Base-by-base conservation (phyloP, 2,888 invertebrate genomes). In the Drosophila setosimentum region DNA sequence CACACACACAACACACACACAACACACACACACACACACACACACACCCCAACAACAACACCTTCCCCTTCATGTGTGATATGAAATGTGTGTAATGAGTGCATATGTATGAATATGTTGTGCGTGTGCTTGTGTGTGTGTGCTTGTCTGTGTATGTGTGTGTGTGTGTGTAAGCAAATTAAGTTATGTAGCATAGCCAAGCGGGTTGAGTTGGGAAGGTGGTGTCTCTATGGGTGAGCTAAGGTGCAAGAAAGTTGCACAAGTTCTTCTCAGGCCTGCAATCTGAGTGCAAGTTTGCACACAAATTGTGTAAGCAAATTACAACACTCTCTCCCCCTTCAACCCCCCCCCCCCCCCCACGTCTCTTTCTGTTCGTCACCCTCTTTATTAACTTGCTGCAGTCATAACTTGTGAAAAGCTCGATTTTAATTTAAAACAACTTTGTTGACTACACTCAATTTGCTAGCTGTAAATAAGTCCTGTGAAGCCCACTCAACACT, bases 91-190 rank as follows among this genome's bases (percentile, higher is more conserved):
- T 35, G 49, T 70, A 58, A 53, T 54, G 42, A 30, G 57, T 64
- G 69, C 62, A 64, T 65, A 35, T 45, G 30, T 33, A 40, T 53
- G 29, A 53, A 45, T n/a, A 48, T 54, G 21, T 45, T 16, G 45
- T 45, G 45, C 16, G 59, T 66, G 24, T 42, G 32, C 55, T 8
- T 64, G 57, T 50, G 3, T n/a, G 32, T 16, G 30, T 6, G 35
- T 27, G 40, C 62, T 54, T 50, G 3, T n/a, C 24, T 16, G 30
- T 6, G 35, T 27, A 32, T 16, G 55, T 48, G 30, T 11, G 45
- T 58, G 61, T 58, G 51, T 30, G 67, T 71, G 68, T 42, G 71
- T 59, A 78, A 69, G 78, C 66, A 76, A 80, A 82, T 84, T 68
- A 70, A 68, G 79, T 82, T 74, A 68, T 65, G 68, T 48, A 60